Conservation (phyloP, 2,113 vertebrate genomes). For the Acinonyx jubatus region DNA sequence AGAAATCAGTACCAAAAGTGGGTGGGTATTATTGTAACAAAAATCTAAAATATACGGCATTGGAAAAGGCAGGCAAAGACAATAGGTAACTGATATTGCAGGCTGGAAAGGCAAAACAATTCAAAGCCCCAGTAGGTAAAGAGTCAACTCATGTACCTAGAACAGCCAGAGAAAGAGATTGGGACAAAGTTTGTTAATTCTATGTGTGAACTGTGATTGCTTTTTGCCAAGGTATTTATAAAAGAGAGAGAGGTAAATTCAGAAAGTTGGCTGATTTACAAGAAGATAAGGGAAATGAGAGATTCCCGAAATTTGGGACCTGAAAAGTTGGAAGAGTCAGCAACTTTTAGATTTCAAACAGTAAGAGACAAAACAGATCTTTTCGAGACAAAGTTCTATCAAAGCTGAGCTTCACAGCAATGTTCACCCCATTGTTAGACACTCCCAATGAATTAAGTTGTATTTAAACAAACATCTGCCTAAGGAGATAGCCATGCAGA, state of each 20-base stretch:
- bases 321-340: not conserved
- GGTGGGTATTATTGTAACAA: not conserved
- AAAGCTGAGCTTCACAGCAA: not conserved
- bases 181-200: not conserved
- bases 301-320: not conserved
- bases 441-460: not conserved
- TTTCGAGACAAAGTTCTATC: not conserved
- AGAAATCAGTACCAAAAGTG: not conserved
- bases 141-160: not conserved
- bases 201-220: not conserved
- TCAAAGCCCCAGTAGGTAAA: not conserved
- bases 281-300: not conserved
- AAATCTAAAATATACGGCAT: slow-evolving; percentile 1
- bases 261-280: not conserved
- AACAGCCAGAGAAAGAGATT: not conserved
- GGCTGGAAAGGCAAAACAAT: not conserved
- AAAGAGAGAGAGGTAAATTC: not conserved
- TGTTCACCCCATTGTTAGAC: not conserved
- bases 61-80: not conserved
- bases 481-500: not conserved
- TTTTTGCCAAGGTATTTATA: not conserved
- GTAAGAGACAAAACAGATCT: not conserved
- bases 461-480: not conserved
- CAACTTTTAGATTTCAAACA: not conserved
- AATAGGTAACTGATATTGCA: not conserved